These are phyloP conservation scores for Pseudorectes ferrugineus DNA, from an alignment of 2,113 vertebrate species.

Conservation along the genomic window DNA sequence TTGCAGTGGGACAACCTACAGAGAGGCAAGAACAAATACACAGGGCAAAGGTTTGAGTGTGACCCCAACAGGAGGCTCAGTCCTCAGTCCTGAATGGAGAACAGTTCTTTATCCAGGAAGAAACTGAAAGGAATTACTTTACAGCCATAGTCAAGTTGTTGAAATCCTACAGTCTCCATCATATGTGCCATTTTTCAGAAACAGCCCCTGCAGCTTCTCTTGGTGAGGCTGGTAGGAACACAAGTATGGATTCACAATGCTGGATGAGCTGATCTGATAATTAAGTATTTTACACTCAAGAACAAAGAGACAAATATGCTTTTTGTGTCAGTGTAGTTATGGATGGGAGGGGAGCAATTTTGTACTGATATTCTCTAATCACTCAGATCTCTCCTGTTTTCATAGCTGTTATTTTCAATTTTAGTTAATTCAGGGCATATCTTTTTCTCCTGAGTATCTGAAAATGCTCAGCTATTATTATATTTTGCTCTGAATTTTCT, in stretches of 20 bases:
- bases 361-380: background rate
- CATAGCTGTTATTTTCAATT: conserved; percentile 8
- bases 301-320: background rate
- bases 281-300: background rate
- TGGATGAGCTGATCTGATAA: background rate
- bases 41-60: background rate
- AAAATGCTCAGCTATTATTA: conserved; percentile 24
- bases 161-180: background rate
- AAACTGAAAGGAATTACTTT: background rate
- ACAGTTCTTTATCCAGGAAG: background rate
- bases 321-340: background rate
- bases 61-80: background rate
- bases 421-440: background rate
- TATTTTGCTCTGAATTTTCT: conserved; percentile 13
- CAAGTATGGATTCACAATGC: rapidly evolving
- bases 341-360: background rate
- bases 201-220: background rate
- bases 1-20: background rate
- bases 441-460: conserved; percentile 14
- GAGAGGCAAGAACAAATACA: background rate
- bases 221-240: background rate
- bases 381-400: background rate
- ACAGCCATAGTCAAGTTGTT: background rate
- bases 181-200: background rate
- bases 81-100: background rate